These are phyloP conservation scores for Rhopalosiphum padi DNA, from an alignment of 1,140 invertebrate genomes.

Conservation along the genomic window DNA sequence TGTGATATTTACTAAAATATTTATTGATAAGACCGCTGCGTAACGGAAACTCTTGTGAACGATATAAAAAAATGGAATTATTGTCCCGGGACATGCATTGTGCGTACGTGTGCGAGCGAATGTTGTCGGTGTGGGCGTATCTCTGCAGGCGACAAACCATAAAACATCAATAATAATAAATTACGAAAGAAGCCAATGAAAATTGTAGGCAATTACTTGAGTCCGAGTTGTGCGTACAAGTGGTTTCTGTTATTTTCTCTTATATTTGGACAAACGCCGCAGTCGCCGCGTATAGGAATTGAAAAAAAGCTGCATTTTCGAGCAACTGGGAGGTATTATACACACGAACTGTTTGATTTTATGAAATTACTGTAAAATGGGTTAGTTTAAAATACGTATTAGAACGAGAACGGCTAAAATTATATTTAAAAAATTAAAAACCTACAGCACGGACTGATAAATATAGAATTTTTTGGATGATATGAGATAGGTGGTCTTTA, in stretches of 20 bases:
- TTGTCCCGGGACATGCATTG: not conserved
- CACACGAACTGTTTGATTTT: not conserved
- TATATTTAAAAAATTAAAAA: not conserved
- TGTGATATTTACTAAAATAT: not conserved
- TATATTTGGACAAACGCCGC: too few species aligned
- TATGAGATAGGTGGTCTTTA: not conserved
- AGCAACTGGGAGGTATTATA: not conserved
- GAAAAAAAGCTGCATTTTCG: not conserved
- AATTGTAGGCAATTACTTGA: not conserved
- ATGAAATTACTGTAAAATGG: not conserved
- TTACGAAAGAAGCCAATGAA: not conserved
- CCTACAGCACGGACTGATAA: not conserved
- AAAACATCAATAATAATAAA: conserved; percentile 23
- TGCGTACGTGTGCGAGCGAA: not conserved
- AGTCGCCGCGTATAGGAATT: not conserved
- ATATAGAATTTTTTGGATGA: not conserved
- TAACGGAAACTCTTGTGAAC: not conserved
- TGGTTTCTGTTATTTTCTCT: not conserved
- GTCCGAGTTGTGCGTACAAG: not conserved
- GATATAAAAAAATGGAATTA: conserved; percentile 35
- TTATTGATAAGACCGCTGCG: not conserved
- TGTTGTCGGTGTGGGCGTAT: conserved; percentile 1
- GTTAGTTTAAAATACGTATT: not conserved
- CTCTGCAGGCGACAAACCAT: conserved; percentile 15
- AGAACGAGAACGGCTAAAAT: not conserved